phyloP scores from a whole-genome alignment of 2,888 invertebrate species.

The Dermolepida albohirtum region DNA sequence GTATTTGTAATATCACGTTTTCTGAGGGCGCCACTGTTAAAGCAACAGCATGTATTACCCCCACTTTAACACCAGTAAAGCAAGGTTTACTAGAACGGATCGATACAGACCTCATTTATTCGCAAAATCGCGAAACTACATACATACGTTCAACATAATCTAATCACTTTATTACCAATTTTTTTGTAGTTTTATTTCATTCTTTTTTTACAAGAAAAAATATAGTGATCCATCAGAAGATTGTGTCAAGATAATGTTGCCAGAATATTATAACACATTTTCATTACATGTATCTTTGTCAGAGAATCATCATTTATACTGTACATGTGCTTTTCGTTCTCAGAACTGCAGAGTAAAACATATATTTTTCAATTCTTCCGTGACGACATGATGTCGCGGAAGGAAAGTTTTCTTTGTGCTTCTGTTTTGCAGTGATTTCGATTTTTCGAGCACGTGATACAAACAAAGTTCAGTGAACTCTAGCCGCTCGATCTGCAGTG shows the following conservation, averaged over 20 bases:
- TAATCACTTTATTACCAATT: constrained; percentile 19
- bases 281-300: constrained; percentile 5
- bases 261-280: constrained; percentile 13
- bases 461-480: constrained; percentile 24
- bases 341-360: constrained; percentile 10
- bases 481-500: constrained; percentile 7
- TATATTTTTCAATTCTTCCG: constrained; percentile 18
- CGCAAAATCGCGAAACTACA: constrained; percentile 30
- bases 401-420: constrained; percentile 26
- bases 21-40: constrained; percentile 43
- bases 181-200: constrained; percentile 1
- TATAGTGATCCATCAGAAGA: constrained; percentile 22
- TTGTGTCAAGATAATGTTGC: constrained; percentile 13
- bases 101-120: constrained; percentile 38
- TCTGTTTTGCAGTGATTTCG: constrained; percentile 29
- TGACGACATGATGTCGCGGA: constrained; percentile 32
- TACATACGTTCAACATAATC: constrained; percentile 3
- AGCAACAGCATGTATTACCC: constrained; percentile 45
- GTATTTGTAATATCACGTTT: constrained; percentile 44
- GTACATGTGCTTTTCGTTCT: constrained; percentile 4
- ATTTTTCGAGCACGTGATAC: constrained; percentile 35
- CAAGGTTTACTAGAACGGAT: constrained; percentile 41
- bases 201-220: neutral
- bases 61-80: constrained; percentile 39
- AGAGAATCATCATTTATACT: constrained; percentile 12